Evolutionary conservation across 2,113 vertebrate species (phyloP), one percentile per base, ranked within the genome.

Genomic region (Cisticola juncidis): DNA sequence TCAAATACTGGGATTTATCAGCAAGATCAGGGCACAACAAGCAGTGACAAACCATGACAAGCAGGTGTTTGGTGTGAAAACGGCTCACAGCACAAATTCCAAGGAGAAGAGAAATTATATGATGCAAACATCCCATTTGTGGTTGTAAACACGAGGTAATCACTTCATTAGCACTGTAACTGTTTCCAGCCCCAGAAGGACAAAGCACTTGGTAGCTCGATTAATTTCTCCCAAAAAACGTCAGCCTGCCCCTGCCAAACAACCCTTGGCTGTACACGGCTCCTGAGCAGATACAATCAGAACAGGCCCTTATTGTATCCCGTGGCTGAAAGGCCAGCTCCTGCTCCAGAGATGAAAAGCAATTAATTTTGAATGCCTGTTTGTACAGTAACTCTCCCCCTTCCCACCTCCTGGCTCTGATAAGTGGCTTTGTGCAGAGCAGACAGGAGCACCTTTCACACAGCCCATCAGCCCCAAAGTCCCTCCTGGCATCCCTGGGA

Each of bases 281-380:
- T 76, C 74, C 53, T 92, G 88, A 70, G 89, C 94, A 91, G 92
- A 89, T 60, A 93, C 42, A 62, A 71, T 95, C 88, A 65, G 83
- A 96, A 97, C 92, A 96, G 88, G 45, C 86, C 42, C 13, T 95
- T 62, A 94, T 96, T 97, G 86, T 97, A 64, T 72, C 51, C 68
- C 1, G 1, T 47, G 88, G 81, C 90, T 97, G 94, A 95, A 96
- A 96, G 93, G 74, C 88, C 76, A 95, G 61, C 85, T 94, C 85
- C 92, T 89, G 51, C 74, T 88, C 6, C 0, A 94, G 85, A 93
- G 79, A 88, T 92, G 90, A 96, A 97, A 97, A 94, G 96, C 92
- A 96, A 95, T 96, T 96, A 95, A 96, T 97, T 78, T 62, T 94
- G 93, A 94, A 90, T 90, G 79, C 86, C 90, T 94, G 86, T 88